Evolutionary conservation across 2,797 vertebrate species (phyloP), one percentile per base, ranked within the genome.

Genomic region (Tenualosa ilisha): DNA sequence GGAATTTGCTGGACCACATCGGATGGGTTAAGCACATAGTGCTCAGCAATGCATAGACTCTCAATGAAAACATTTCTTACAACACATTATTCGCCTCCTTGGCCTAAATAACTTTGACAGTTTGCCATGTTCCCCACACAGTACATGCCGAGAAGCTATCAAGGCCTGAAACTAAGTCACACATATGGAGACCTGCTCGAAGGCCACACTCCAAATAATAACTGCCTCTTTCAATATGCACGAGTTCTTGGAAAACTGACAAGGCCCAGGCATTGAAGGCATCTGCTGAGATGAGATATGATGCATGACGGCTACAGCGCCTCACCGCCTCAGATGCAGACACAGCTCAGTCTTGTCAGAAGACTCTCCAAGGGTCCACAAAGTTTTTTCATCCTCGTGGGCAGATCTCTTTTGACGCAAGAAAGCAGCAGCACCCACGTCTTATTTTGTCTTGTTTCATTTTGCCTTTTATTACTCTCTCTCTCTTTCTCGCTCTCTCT

Each of bases 201-300:
- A 24, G 63, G 24, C 3, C 13, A 13, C 7, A 72, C 31, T 37
- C 26, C 13, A 6, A 72, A 72, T 72, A 72, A 72, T 72, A 72
- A 72, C 65, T 17, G 65, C 37, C 65, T 72, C 26, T 72, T 72
- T 40, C 31, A 72, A 72, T 72, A 72, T 72, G 26, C 65, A 72
- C 26, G 15, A 37, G 13, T 6, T 1, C 31, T 31, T 0, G 4
- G 26, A 37, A 72, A 37, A 37, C 13, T 72, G 65, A 72, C 65
- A 72, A 72, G 65, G 65, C 65, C 31, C 65, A 72, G 65, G 65
- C 31, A 72, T 37, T 72, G 12, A 37, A 15, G 65, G 26, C 31
- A 7, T 72, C 65, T 40, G 65, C 12, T 12, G 65, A 72, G 26
- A 72, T 72, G 65, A 72, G 31, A 72, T 72, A 17, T 72, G 65